phyloP scores from a whole-genome alignment of 2,888 invertebrate species.

The Harpalus rubripes region DNA sequence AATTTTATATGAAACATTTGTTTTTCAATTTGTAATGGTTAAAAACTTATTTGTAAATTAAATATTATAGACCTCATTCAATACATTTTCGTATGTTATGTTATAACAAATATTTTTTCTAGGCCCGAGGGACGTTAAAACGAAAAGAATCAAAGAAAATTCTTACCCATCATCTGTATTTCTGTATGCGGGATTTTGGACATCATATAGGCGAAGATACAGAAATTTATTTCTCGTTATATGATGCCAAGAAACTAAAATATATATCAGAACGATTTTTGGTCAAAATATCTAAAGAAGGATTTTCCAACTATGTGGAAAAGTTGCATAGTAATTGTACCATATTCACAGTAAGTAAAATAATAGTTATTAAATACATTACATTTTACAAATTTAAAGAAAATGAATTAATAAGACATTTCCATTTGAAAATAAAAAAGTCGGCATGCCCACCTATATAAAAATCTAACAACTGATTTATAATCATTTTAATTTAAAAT shows the following conservation, averaged over 20 bases:
- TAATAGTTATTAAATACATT: conserved; percentile 38
- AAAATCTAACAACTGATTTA: no score
- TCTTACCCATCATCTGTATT: conserved; percentile 89
- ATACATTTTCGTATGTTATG: not conserved
- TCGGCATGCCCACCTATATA: no score
- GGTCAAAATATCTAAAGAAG: conserved; percentile 93
- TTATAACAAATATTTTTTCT: conserved; percentile 64
- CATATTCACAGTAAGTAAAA: conserved; percentile 84
- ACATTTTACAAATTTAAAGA: no score
- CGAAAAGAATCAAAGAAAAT: conserved; percentile 81
- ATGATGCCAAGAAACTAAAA: conserved; percentile 87
- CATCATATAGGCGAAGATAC: conserved; percentile 94
- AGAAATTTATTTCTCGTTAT: conserved; percentile 92
- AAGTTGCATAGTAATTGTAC: conserved; percentile 93
- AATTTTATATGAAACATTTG: no score
- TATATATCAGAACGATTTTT: conserved; percentile 94
- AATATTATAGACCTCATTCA: not conserved
- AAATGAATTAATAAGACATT: no score
- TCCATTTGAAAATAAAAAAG: no score
- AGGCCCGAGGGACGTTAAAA: conserved; percentile 80
- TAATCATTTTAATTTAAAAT: no score
- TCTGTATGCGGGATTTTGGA: conserved; percentile 93
- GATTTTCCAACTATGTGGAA: conserved; percentile 93
- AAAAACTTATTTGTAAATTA: no score
- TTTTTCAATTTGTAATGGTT: no score